A percentile compares a stretch with the other conserved stretches of the same genome.
Evolutionary conservation across 1,140 invertebrate genomes (phyloP).

Genomic region (Bemisia tabaci): DNA sequence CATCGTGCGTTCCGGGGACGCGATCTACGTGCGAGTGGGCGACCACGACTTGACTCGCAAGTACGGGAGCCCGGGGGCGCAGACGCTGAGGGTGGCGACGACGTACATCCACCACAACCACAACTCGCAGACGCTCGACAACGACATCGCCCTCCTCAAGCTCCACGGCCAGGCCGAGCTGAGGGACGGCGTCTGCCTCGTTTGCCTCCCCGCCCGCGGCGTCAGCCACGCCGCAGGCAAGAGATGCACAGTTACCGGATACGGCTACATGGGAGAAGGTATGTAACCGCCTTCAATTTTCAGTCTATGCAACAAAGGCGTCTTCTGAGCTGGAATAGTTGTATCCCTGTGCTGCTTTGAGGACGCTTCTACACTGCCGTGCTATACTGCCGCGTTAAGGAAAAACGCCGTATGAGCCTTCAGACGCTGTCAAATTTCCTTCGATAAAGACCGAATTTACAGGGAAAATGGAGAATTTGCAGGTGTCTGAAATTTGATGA

Average conservation of each 20-base stretch:
- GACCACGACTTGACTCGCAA: constrained; percentile 82
- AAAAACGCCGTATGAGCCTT: too few species aligned
- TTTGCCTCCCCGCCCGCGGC: constrained; percentile 75
- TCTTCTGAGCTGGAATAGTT: too few species aligned
- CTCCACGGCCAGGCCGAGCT: constrained; percentile 80
- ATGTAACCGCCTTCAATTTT: constrained; percentile 22
- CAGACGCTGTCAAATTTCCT: too few species aligned
- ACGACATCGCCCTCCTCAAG: constrained; percentile 88
- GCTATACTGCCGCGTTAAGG: too few species aligned
- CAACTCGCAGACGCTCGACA: constrained; percentile 88
- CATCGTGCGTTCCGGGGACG: constrained; percentile 77
- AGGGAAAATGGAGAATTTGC: too few species aligned
- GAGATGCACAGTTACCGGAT: constrained; percentile 81
- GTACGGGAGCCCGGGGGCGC: constrained; percentile 72
- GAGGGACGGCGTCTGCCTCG: constrained; percentile 65
- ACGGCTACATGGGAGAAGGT: constrained; percentile 90
- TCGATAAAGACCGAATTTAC: too few species aligned
- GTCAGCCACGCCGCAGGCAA: constrained; percentile 74
- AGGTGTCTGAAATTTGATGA: too few species aligned
- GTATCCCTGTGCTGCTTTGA: too few species aligned
- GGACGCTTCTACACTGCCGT: too few species aligned
- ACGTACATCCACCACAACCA: constrained; percentile 95
- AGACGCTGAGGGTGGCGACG: constrained; percentile 73
- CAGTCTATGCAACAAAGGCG: too few species aligned
- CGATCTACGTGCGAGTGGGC: constrained; percentile 80